Base-by-base conservation (phyloP, 2,888 invertebrate species). In the Oxyteleia sp. region DNA sequence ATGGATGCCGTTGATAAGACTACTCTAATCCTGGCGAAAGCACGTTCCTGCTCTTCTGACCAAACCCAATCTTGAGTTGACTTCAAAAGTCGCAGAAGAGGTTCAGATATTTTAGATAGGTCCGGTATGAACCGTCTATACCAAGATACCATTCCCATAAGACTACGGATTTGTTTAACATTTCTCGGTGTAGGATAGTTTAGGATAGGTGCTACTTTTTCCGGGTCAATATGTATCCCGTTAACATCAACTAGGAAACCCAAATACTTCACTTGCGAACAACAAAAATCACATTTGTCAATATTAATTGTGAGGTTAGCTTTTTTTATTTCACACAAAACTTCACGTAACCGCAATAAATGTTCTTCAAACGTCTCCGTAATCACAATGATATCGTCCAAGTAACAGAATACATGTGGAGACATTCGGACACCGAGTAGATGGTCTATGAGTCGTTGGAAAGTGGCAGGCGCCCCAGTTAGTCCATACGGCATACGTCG, bases 401-500 rank as follows among this genome's bases (percentile, higher is more conserved):
- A 41, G 16, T 79, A 84, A 68, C 82, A 15, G 79, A 1, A 47
- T 7, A 53, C 53, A 38, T n/a, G 8, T n/a, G 38, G 38, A 4
- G 11, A 11, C 38, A 38, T 38, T n/a, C 8, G 4, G 38, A 8
- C 4, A 11, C 38, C 38, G 13, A 38, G 2, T 8, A 38, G 8
- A n/a, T 2, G 2, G 5, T 23, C 23, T 5, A 23, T 23, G 3
- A 23, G 5, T 23, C 23, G 2, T 5, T 23, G 23, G 5, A 23
- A 23, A 4, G 23, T 23, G 2, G 23, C 23, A 4, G 23, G 23
- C 5, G 23, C 23, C 5, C 23, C 23, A 2, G 23, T 76, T 78
- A 89, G 61, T 61, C 89, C 79, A 79, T 89, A 90, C 0, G 90
- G 90, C 87, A 90, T 86, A 1, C 86, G 71, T 4, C 43, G 79